Evolutionary conservation across 2,888 invertebrate genomes (phyloP).

Genomic region (Drosophila nigritarsus): DNA sequence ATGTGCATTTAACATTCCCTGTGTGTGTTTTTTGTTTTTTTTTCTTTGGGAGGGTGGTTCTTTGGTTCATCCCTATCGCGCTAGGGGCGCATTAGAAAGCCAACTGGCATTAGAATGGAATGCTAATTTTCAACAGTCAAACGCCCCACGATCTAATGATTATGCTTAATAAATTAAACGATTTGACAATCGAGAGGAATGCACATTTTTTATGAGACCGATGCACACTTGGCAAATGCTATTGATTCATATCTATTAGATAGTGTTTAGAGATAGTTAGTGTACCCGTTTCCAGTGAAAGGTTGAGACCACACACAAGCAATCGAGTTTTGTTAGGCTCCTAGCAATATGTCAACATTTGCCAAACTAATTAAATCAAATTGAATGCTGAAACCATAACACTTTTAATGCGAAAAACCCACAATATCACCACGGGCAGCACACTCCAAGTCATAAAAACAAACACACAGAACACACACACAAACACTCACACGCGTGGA

Average conservation of each 20-base stretch:
- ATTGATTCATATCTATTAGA: slow-evolving; percentile 40
- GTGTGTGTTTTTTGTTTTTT: neutral
- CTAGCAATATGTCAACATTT: slow-evolving; percentile 59
- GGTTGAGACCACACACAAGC: slow-evolving; percentile 41
- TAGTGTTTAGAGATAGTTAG: slow-evolving; percentile 18
- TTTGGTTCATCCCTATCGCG: neutral
- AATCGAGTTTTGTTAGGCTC: slow-evolving; percentile 5
- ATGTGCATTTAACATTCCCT: slow-evolving; percentile 51
- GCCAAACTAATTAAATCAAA: slow-evolving; percentile 72
- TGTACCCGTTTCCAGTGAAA: slow-evolving; percentile 37
- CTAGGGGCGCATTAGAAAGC: slow-evolving; percentile 22
- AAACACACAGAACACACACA: slow-evolving; percentile 35
- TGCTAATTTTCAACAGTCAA: slow-evolving; percentile 74
- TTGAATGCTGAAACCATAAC: slow-evolving; percentile 48
- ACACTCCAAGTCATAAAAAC: slow-evolving; percentile 50
- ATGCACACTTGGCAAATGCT: neutral
- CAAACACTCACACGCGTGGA: neutral
- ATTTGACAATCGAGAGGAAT: slow-evolving; percentile 69
- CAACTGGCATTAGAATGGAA: slow-evolving; percentile 64
- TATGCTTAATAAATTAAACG: slow-evolving; percentile 75
- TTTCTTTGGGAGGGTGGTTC: slow-evolving; percentile 29
- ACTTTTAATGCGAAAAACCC: slow-evolving; percentile 73
- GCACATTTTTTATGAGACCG: neutral
- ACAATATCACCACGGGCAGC: slow-evolving; percentile 70
- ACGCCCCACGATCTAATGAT: slow-evolving; percentile 65